Evolutionary conservation across 2,888 invertebrate genomes (phyloP).

Genomic region (Dolichomitus sp.): DNA sequence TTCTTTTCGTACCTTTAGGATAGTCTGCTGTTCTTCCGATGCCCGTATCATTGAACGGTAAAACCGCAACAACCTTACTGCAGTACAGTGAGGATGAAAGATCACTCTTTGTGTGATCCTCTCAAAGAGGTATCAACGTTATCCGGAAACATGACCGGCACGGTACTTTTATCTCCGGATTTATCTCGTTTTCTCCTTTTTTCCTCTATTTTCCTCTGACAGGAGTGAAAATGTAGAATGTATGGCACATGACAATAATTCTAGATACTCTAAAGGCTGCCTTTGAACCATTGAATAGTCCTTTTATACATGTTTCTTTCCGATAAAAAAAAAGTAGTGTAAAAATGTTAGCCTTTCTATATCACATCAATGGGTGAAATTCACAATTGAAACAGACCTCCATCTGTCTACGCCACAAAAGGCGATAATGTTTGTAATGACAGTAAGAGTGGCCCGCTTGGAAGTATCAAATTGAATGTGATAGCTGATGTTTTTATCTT

Average conservation of each 20-base stretch:
- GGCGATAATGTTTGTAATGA: too few species aligned
- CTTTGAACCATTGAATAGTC: background rate
- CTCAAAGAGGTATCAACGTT: background rate
- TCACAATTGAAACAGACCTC: background rate
- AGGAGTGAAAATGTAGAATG: background rate
- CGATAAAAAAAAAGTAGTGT: background rate
- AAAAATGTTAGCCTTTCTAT: background rate
- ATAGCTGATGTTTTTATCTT: background rate
- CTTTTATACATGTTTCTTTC: background rate
- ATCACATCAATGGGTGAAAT: background rate
- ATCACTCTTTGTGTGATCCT: background rate
- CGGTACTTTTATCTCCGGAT: background rate
- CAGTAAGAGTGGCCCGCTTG: background rate
- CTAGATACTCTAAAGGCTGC: background rate
- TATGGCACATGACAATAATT: background rate
- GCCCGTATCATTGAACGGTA: constrained; percentile 4
- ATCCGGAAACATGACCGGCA: constrained; percentile 14
- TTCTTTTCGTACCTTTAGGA: background rate
- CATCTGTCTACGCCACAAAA: background rate
- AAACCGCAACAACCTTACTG: background rate
- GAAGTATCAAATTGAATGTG: background rate
- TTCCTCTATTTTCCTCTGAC: background rate
- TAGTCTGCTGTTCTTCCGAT: background rate
- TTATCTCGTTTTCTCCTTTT: background rate
- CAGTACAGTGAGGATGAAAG: background rate